Conservation (phyloP, 2,113 vertebrate species). For the Lophius piscatorius region DNA sequence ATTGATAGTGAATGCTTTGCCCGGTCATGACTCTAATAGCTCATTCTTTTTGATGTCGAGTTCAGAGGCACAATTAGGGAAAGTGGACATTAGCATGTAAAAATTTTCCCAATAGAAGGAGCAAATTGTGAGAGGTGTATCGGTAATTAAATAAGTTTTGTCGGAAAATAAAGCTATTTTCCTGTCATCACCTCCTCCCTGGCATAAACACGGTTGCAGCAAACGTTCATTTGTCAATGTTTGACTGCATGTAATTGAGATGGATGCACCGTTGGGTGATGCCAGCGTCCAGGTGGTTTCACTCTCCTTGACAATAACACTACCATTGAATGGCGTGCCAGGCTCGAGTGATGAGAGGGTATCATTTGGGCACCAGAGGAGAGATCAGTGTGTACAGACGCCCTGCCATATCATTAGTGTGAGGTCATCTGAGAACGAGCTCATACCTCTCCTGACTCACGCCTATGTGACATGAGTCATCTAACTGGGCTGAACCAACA, state of each 20-base stretch:
- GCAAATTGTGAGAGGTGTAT: slow-evolving; percentile 30
- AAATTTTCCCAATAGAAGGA: slow-evolving; percentile 28
- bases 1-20: slow-evolving; percentile 60
- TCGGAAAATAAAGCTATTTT: slow-evolving; percentile 45
- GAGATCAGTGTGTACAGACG: slow-evolving; percentile 48
- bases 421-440: slow-evolving; percentile 36
- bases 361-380: slow-evolving; percentile 64
- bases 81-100: slow-evolving; percentile 58
- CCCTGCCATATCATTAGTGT: slow-evolving; percentile 59
- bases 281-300: slow-evolving; percentile 63
- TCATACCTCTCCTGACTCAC: slow-evolving; percentile 23
- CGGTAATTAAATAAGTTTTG: slow-evolving; percentile 45
- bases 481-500: slow-evolving; percentile 14
- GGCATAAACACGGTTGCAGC: slow-evolving; percentile 45
- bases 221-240: slow-evolving; percentile 59
- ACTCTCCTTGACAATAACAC: slow-evolving; percentile 42
- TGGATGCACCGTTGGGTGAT: slow-evolving; percentile 35
- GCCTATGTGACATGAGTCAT: slow-evolving; percentile 49
- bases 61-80: slow-evolving; percentile 59
- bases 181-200: slow-evolving; percentile 28
- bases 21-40: slow-evolving; percentile 60
- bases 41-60: slow-evolving; percentile 79
- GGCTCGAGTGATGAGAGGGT: slow-evolving; percentile 59
- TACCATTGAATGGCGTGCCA: slow-evolving; percentile 41
- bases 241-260: slow-evolving; percentile 51